Percentiles rank a stretch among this genome's conserved stretches.
Evolutionary conservation across 1,140 invertebrate genomes (phyloP).

Genomic region (Saccostrea cuccullata): DNA sequence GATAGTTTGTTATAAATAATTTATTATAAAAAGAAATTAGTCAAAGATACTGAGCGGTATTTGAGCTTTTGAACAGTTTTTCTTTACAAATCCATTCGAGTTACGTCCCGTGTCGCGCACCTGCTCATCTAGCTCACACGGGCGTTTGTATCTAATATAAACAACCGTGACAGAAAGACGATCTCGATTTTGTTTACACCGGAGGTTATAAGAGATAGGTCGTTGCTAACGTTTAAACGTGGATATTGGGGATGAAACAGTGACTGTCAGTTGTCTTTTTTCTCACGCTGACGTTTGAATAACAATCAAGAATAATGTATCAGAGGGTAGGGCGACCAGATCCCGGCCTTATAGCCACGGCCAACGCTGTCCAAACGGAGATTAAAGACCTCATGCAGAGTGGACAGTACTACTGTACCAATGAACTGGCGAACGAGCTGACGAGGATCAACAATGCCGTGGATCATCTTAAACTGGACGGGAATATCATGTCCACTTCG

Average conservation of each 20-base stretch:
- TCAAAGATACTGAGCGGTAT: no score
- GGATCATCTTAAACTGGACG: slow-evolving; percentile 72
- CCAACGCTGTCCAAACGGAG: slow-evolving; percentile 59
- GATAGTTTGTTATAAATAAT: no score
- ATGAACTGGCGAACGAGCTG: slow-evolving; percentile 71
- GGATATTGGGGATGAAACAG: slow-evolving; percentile 46
- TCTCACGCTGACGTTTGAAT: not conserved
- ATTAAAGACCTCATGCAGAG: slow-evolving; percentile 65
- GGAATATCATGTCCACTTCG: slow-evolving; percentile 64
- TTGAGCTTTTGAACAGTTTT: no score
- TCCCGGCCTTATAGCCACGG: slow-evolving; percentile 31
- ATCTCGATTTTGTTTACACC: slow-evolving; percentile 44
- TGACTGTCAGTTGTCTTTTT: slow-evolving; percentile 34
- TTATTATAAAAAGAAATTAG: no score
- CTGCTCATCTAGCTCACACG: slow-evolving; percentile 37
- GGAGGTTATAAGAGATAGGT: slow-evolving; percentile 39
- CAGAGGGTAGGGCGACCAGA: slow-evolving; percentile 26
- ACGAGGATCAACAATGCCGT: slow-evolving; percentile 71
- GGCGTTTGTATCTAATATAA: slow-evolving; percentile 38
- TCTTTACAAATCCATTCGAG: not conserved
- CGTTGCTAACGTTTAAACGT: slow-evolving; percentile 49
- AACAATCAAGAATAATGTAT: slow-evolving; percentile 37
- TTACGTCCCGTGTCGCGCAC: slow-evolving; percentile 25
- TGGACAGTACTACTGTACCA: slow-evolving; percentile 72
- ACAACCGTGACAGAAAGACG: slow-evolving; percentile 26